A percentile compares a stretch with the other conserved stretches of the same genome.
These are phyloP conservation scores for Pogonomyrmex californicus DNA, from an alignment of 1,140 invertebrate species.

Conservation along the genomic window DNA sequence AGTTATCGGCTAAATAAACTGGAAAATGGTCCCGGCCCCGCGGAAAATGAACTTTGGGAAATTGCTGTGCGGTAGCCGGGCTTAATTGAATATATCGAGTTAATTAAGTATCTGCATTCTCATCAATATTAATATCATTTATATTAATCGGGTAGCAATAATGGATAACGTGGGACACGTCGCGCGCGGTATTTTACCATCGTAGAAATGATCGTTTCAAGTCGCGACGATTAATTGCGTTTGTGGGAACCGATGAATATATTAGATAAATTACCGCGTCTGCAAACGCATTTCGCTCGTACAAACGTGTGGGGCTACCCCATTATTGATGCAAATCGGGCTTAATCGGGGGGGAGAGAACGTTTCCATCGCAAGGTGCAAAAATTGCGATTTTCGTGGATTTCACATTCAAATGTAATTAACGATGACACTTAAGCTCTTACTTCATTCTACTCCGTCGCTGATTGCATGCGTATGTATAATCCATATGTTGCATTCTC, in stretches of 20 bases:
- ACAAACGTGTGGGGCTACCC: not conserved
- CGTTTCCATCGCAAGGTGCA: not conserved
- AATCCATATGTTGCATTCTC: not conserved
- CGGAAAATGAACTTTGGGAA: constrained; percentile 61
- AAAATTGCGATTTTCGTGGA: not conserved
- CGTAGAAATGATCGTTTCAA: constrained; percentile 46
- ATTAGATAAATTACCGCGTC: not conserved
- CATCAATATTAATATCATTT: constrained; percentile 64
- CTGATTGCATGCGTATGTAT: not conserved
- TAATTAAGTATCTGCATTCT: constrained; percentile 61
- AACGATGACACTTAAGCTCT: not conserved
- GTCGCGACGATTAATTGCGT: constrained; percentile 44
- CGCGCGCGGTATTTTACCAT: not conserved
- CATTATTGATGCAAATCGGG: not conserved
- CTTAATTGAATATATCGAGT: constrained; percentile 60
- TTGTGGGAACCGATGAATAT: not conserved
- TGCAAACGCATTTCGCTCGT: constrained; percentile 3
- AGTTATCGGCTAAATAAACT: constrained; percentile 60
- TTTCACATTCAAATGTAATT: constrained; percentile 12
- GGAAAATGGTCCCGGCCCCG: constrained; percentile 45
- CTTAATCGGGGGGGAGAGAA: not conserved
- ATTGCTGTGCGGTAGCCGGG: constrained; percentile 40
- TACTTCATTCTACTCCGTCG: not conserved
- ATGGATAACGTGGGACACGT: constrained; percentile 15
- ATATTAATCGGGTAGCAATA: constrained; percentile 56